Conservation (phyloP, 2,113 vertebrate genomes). For the Tiliqua scincoides region DNA sequence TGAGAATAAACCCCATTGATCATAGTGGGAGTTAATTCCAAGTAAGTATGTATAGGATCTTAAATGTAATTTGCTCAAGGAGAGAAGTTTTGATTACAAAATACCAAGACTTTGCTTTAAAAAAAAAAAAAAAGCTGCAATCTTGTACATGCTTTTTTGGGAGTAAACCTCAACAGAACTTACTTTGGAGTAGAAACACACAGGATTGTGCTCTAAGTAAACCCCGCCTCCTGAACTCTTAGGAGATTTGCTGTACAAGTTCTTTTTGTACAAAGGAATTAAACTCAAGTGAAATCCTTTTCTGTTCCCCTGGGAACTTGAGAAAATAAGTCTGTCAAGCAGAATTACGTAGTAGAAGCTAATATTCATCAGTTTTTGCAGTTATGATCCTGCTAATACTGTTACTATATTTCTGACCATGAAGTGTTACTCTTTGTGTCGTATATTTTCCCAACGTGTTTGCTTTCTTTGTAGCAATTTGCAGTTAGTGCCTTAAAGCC, state of each 20-base stretch:
- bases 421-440: not conserved
- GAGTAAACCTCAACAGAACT: too few species aligned
- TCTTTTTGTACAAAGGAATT: not conserved
- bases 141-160: too few species aligned
- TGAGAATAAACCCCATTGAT: too few species aligned
- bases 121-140: too few species aligned
- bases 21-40: too few species aligned
- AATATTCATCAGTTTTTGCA: slow-evolving; percentile 12
- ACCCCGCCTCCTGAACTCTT: too few species aligned
- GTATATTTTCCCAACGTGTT: not conserved
- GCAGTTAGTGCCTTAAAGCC: not conserved
- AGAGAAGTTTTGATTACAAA: not conserved
- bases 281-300: slow-evolving; percentile 44
- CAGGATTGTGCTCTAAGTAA: too few species aligned
- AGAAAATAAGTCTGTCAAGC: slow-evolving; percentile 32
- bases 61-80: not conserved
- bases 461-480: not conserved
- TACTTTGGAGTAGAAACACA: too few species aligned
- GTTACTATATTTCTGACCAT: slow-evolving; percentile 13
- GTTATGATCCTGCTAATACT: slow-evolving; percentile 8
- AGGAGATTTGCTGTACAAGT: too few species aligned
- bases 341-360: slow-evolving; percentile 3
- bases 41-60: too few species aligned
- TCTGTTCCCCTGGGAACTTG: slow-evolving; percentile 30
- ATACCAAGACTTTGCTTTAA: not conserved